phyloP scores from a whole-genome alignment of 2,888 invertebrate species.

The Drosophila incognita region DNA sequence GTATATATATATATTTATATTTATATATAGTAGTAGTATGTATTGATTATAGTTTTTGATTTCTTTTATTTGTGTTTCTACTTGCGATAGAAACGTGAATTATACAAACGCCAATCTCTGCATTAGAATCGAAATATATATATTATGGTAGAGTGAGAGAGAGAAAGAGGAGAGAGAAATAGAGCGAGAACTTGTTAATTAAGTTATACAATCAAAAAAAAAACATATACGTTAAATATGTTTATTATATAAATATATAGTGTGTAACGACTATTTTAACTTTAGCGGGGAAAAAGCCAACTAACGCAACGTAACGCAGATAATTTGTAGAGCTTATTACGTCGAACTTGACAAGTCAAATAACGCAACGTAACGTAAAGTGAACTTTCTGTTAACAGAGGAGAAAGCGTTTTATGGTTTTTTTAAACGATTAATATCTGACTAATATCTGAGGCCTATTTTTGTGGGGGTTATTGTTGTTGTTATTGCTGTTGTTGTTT shows the following conservation, averaged over 20 bases:
- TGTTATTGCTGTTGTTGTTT: conserved; percentile 15
- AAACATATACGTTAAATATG: conserved; percentile 1
- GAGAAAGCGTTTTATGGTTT: background rate
- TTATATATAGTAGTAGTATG: conserved; percentile 27
- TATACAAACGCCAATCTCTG: conserved; percentile 84
- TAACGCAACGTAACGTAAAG: conserved; percentile 3
- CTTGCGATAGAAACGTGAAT: conserved; percentile 83
- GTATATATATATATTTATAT: conserved; percentile 26
- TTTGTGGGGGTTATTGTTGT: conserved; percentile 9
- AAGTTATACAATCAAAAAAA: conserved; percentile 32
- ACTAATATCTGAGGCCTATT: conserved; percentile 27
- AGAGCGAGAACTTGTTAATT: conserved; percentile 69
- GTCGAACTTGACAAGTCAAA: background rate
- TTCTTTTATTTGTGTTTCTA: conserved; percentile 51
- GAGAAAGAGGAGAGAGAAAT: conserved; percentile 67
- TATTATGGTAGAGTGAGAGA: conserved; percentile 44
- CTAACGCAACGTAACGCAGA: conserved; percentile 1
- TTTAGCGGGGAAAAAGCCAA: conserved; percentile 3
- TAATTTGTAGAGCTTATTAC: background rate
- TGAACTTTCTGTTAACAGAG: background rate
- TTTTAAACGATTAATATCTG: conserved; percentile 3
- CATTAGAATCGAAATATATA: conserved; percentile 62
- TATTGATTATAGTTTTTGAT: conserved; percentile 33
- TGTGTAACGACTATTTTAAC: conserved; percentile 21
- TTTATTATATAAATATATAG: conserved; percentile 13